A percentile compares a stretch with the other conserved stretches of the same genome.
phyloP scores from a whole-genome alignment of 2,113 vertebrate genomes.

The Poicephalus gulielmi region DNA sequence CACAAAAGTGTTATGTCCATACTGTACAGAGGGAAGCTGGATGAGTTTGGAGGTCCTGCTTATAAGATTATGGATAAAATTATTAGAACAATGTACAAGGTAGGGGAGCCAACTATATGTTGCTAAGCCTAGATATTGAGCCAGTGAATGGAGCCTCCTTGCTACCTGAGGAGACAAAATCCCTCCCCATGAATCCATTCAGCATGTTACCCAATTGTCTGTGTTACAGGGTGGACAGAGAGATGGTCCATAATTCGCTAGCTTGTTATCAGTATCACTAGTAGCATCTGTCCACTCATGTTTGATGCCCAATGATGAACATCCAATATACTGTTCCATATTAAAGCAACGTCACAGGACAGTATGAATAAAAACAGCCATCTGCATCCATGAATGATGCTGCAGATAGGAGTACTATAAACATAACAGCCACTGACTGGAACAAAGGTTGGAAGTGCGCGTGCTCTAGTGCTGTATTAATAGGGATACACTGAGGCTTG shows the following conservation, averaged over 20 bases:
- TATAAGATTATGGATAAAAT: not conserved
- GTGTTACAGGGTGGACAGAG: not conserved
- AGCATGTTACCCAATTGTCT: not conserved
- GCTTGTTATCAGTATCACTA: not conserved
- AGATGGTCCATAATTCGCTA: not conserved
- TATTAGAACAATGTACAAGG: not conserved
- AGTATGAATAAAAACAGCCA: not conserved
- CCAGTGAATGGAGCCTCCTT: not conserved
- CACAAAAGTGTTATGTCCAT: not conserved
- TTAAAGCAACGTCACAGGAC: not conserved
- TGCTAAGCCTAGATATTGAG: not conserved
- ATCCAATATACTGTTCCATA: not conserved
- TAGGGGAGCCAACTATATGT: not conserved
- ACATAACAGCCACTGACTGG: not conserved
- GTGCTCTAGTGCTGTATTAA: not conserved
- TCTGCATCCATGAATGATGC: not conserved
- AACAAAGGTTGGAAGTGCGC: not conserved
- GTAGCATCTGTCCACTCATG: not conserved
- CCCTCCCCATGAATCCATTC: not conserved
- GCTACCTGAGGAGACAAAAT: not conserved
- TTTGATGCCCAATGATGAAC: not conserved
- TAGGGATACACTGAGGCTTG: not conserved
- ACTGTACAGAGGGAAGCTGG: not conserved
- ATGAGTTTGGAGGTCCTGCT: not conserved
- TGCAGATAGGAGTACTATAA: not conserved